A percentile compares a stretch with the other conserved stretches of the same genome.
phyloP scores from a whole-genome alignment of 1,140 invertebrate genomes.

The Caenorhabditis brenneri region DNA sequence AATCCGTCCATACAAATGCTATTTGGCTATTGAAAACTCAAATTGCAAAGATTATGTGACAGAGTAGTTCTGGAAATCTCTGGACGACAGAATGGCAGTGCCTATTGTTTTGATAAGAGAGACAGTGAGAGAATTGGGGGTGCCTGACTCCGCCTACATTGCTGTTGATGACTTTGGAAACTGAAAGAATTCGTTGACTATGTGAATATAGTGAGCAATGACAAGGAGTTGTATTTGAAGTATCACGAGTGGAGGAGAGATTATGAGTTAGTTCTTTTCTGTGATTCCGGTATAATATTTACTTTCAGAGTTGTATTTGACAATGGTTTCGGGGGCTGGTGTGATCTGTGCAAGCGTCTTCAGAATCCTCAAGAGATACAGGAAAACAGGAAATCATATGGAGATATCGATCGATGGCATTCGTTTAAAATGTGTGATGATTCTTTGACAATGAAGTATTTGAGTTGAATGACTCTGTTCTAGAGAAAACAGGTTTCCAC shows the following conservation, averaged over 20 bases:
- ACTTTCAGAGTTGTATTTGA: background rate
- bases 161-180: constrained; percentile 51
- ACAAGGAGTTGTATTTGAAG: constrained; percentile 48
- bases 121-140: constrained; percentile 43
- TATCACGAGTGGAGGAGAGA: constrained; percentile 53
- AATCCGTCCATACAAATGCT: constrained; percentile 90
- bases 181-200: constrained; percentile 9
- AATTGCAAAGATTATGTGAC: constrained; percentile 95
- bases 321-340: background rate
- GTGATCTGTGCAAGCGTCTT: background rate
- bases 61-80: constrained; percentile 91
- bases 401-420: background rate
- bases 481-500: too few species aligned
- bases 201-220: constrained; percentile 5
- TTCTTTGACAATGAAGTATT: background rate
- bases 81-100: constrained; percentile 19
- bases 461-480: too few species aligned
- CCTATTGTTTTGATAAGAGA: constrained; percentile 49
- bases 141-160: constrained; percentile 42
- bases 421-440: background rate
- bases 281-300: too few species aligned
- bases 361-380: background rate
- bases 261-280: constrained; percentile 7
- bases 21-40: constrained; percentile 94
- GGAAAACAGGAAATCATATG: background rate